These are phyloP conservation scores for Helogale parvula DNA, from an alignment of 2,113 vertebrate species.

Conservation along the genomic window DNA sequence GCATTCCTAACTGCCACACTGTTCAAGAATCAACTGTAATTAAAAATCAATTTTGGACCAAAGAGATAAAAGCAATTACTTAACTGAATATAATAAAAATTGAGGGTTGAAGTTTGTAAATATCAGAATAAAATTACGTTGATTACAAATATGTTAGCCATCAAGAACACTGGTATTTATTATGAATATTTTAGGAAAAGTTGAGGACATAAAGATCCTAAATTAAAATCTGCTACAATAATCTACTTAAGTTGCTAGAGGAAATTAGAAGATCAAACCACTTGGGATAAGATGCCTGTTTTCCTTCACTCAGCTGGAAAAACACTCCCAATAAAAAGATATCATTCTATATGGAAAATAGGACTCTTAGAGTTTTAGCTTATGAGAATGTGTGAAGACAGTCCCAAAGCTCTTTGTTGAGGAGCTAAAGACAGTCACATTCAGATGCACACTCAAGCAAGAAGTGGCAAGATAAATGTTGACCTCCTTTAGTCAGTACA, in stretches of 20 bases:
- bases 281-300: not conserved
- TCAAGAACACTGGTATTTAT: not conserved
- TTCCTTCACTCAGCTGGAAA: not conserved
- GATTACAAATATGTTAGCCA: not conserved
- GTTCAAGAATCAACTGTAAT: not conserved
- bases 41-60: not conserved
- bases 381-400: not conserved
- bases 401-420: not conserved
- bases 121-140: not conserved
- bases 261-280: not conserved
- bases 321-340: not conserved
- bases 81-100: not conserved
- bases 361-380: not conserved
- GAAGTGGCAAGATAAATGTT: not conserved
- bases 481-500: not conserved
- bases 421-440: not conserved
- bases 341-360: not conserved
- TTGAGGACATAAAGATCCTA: not conserved
- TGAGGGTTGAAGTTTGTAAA: not conserved
- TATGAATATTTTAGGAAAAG: not conserved
- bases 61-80: not conserved
- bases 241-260: not conserved
- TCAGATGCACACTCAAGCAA: not conserved
- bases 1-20: not conserved
- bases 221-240: not conserved